Evolutionary conservation across 2,888 invertebrate species (phyloP), one percentile per base, ranked within the genome.

Genomic region (Phaedon cochleariae): DNA sequence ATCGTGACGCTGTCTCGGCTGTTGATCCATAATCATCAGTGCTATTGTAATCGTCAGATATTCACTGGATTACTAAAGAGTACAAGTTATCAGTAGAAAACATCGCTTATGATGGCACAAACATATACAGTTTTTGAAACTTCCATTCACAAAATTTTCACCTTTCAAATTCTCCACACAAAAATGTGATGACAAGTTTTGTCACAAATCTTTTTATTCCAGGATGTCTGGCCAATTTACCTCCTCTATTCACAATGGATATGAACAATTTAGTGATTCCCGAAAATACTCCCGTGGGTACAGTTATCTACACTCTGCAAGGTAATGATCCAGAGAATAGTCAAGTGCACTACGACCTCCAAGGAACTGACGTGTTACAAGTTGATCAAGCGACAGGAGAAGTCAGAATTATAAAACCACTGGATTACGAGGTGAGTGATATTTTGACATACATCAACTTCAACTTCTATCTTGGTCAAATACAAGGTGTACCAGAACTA

Each of bases 241-340:
- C 93, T 55, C 94, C 93, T 7, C 86, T 88, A 12, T 93, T 94
- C 81, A 87, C 88, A 0, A 86, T 90, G 73, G 92, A 92, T 74
- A 90, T 93, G 87, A 90, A 92, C 85, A 92, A 92, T 78, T 84
- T 90, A 73, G 88, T 92, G 5, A 83, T 96, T 15, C 88, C 90
- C 4, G 96, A 96, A 85, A 90, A 89, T 78, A 92, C 92, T 7
- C 88, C 91, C 1, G 90, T 95, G 4, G 95, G 95, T 0, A 86
- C 89, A 5, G 85, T 90, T 1, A 91, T 96, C n/a, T 93, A 91
- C 83, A 90, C 85, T 12, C 84, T 96, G 58, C 89, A 91, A 78
- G 95, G 93, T 6, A 86, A 88, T 41, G 95, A 96, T 85, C 95
- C 95, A 0, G 95, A 95, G 80, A 90, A 90, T 51, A 87, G 91